phyloP scores from a whole-genome alignment of 2,797 vertebrate genomes.

The Aythya fuligula region DNA sequence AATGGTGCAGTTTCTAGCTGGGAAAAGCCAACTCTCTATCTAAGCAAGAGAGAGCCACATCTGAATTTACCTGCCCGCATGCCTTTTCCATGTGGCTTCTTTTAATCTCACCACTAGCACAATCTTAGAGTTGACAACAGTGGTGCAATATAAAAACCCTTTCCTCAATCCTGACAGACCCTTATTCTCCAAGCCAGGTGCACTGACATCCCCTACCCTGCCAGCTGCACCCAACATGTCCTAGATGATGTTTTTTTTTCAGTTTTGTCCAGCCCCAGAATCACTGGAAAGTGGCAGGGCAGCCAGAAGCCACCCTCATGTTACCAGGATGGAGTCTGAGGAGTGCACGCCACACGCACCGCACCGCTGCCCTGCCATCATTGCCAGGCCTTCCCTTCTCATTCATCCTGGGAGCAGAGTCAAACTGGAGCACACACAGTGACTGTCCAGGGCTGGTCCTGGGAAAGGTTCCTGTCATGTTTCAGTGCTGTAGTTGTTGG shows the following conservation, averaged over 20 bases:
- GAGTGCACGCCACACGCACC: neutral
- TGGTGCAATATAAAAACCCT: neutral
- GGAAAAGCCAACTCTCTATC: neutral
- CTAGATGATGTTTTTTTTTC: too few species aligned
- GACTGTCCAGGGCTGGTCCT: neutral
- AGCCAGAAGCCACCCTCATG: fast-evolving
- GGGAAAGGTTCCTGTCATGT: neutral
- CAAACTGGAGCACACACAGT: neutral
- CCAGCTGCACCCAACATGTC: too few species aligned
- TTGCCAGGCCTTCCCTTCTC: neutral
- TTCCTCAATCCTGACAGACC: neutral
- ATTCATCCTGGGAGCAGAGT: neutral
- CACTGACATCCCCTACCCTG: too few species aligned
- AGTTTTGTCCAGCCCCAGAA: too few species aligned
- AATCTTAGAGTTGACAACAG: neutral
- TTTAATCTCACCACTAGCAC: neutral
- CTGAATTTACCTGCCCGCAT: neutral
- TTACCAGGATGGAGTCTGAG: neutral
- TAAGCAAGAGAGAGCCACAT: neutral
- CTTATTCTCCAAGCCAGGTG: neutral
- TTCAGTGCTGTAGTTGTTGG: neutral
- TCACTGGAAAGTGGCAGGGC: neutral
- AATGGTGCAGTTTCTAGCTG: neutral
- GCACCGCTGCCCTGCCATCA: neutral
- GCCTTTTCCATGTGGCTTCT: neutral